phyloP scores from a whole-genome alignment of 2,797 vertebrate genomes.

The Microchirus variegatus region DNA sequence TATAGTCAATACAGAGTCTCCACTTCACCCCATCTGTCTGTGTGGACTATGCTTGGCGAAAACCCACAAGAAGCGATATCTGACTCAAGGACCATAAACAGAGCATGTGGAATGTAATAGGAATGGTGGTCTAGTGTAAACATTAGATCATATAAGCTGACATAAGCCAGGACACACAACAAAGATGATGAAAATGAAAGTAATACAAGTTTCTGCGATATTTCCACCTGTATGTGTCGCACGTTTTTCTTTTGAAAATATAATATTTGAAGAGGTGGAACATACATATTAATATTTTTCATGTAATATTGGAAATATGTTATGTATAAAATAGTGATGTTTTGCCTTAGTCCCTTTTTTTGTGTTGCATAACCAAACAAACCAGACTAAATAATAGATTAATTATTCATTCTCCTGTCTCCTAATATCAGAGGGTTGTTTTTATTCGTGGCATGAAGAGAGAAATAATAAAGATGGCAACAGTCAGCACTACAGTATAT shows the following conservation, averaged over 20 bases:
- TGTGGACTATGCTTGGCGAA: too few species aligned
- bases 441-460: slow-evolving; percentile 25
- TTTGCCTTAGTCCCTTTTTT: slow-evolving; percentile 7
- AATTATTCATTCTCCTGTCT: slow-evolving; percentile 25
- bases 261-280: background rate
- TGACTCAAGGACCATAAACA: too few species aligned
- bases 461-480: slow-evolving; percentile 28
- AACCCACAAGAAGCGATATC: too few species aligned
- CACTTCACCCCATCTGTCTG: too few species aligned
- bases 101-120: background rate
- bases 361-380: slow-evolving; percentile 33
- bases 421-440: slow-evolving; percentile 30
- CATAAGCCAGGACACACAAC: slow-evolving; percentile 6
- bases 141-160: background rate
- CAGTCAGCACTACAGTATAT: slow-evolving; percentile 62
- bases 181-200: slow-evolving; percentile 27
- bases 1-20: too few species aligned
- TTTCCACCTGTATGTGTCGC: slow-evolving; percentile 6
- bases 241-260: too few species aligned
- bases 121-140: background rate
- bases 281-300: slow-evolving; percentile 1
- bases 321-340: background rate
- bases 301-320: slow-evolving; percentile 1
- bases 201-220: slow-evolving; percentile 1
- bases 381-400: slow-evolving; percentile 32